A percentile compares a stretch with the other conserved stretches of the same genome.
Conservation (phyloP, 2,113 vertebrate species). For the Mobula hypostoma region DNA sequence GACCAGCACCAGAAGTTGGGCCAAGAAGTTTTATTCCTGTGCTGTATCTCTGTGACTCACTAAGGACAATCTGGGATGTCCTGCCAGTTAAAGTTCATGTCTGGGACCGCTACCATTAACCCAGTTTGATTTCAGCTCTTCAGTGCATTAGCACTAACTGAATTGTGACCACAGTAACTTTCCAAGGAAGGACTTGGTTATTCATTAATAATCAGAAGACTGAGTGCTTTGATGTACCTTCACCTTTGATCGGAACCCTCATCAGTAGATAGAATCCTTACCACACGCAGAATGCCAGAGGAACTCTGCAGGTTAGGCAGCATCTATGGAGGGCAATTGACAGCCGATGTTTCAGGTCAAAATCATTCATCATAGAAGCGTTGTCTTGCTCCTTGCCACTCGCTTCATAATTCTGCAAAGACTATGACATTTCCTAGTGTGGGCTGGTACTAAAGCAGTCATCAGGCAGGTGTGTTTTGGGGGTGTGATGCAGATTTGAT, state of each 20-base stretch:
- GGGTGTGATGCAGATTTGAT: neutral
- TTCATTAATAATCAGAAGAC: neutral
- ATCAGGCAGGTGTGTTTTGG: neutral
- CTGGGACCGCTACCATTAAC: neutral
- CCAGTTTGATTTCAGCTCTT: neutral
- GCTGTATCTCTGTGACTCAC: too few relatives aligned
- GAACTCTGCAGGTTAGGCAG: too few relatives aligned
- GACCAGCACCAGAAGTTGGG: too few relatives aligned
- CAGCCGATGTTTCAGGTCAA: too few relatives aligned
- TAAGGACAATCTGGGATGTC: neutral
- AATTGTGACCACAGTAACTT: neutral
- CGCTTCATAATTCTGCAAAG: neutral
- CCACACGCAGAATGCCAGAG: too few relatives aligned
- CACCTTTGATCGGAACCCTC: neutral
- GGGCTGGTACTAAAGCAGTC: neutral
- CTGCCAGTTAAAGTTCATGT: neutral
- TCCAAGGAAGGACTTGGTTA: neutral
- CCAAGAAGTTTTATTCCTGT: too few relatives aligned
- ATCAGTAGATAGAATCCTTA: neutral
- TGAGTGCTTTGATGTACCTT: neutral
- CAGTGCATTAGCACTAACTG: too few relatives aligned
- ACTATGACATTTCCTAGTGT: neutral
- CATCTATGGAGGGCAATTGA: too few relatives aligned
- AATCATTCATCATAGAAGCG: too few relatives aligned
- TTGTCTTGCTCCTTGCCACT: neutral